Percentiles rank a stretch among this genome's conserved stretches.
Conservation (phyloP, 2,113 vertebrate species). For the Panthera uncia region DNA sequence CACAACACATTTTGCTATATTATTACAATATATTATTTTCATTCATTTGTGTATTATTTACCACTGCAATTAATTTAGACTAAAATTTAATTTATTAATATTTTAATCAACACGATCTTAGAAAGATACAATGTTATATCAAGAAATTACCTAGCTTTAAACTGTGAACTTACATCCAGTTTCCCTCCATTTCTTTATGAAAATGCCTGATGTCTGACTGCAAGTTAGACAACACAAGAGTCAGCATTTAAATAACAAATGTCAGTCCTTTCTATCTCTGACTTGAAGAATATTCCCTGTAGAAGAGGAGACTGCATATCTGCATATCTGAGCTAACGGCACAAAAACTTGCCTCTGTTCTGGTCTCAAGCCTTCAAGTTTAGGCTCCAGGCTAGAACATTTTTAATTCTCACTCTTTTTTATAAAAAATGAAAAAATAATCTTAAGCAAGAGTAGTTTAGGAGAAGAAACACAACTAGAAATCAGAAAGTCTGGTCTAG, state of each 20-base stretch:
- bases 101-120: not conserved
- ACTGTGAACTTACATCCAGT: not conserved
- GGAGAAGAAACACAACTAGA: not conserved
- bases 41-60: not conserved
- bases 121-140: not conserved
- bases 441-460: not conserved
- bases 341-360: constrained; percentile 48
- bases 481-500: not conserved
- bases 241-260: constrained; percentile 70
- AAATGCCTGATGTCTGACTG: constrained; percentile 46
- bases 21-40: not conserved
- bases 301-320: constrained; percentile 60
- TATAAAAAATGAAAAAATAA: constrained; percentile 26
- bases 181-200: not conserved
- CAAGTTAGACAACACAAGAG: not conserved
- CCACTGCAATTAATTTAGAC: not conserved
- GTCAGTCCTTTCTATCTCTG: constrained; percentile 38
- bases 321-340: constrained; percentile 65
- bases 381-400: not conserved
- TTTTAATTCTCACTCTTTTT: constrained; percentile 30
- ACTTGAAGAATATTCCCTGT: constrained; percentile 59
- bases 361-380: not conserved
- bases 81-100: not conserved
- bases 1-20: not conserved
- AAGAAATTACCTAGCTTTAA: not conserved